Base-by-base conservation (phyloP, 2,113 vertebrate species). In the Piaya cayana region DNA sequence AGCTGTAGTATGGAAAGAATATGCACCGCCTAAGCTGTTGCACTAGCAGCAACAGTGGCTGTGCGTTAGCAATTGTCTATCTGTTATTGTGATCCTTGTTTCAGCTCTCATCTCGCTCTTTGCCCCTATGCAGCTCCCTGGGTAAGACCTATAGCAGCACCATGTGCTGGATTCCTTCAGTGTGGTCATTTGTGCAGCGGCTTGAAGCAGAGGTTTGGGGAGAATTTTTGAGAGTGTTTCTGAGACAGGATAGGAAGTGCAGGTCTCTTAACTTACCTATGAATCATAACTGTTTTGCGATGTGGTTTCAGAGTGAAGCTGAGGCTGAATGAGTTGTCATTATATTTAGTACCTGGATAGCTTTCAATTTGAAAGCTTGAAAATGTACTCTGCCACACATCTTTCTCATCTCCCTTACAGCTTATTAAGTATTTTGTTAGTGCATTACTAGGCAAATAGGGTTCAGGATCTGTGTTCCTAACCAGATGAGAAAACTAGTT, bases 11-110 rank as follows among this genome's bases (percentile, higher is more conserved):
- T 10, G 20, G 63, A 70, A 23, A 18, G n/a, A 7, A 36, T n/a
- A 5, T 2, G 2, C 12, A 23, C 27, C 0, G 1, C 8, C 4
- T n/a, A 14, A 47, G 8, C 22, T 26, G 23, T 47, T 80, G 43
- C 15, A 11, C 55, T 53, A 42, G 26, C 30, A 47, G 12, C 43
- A 5, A 45, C 34, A 11, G 15, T 22, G 27, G 37, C 45, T 82
- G 15, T 65, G 45, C 15, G 59, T 60, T 71, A 49, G 19, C 11
- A 18, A 8, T 12, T 65, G 19, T 27, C 1, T 29, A 29, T n/a
- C 58, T 37, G 3, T 34, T 16, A 26, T 8, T 22, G 23, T 20
- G 9, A 16, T n/a, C 56, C n/a, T 43, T 43, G n/a, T 37, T 82
- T n/a, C 39, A 49, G 22, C 27, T 64, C 2, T 26, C 16, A 3